A percentile compares a stretch with the other conserved stretches of the same genome.
phyloP scores from a whole-genome alignment of 1,140 invertebrate species.

The Achroia grisella region DNA sequence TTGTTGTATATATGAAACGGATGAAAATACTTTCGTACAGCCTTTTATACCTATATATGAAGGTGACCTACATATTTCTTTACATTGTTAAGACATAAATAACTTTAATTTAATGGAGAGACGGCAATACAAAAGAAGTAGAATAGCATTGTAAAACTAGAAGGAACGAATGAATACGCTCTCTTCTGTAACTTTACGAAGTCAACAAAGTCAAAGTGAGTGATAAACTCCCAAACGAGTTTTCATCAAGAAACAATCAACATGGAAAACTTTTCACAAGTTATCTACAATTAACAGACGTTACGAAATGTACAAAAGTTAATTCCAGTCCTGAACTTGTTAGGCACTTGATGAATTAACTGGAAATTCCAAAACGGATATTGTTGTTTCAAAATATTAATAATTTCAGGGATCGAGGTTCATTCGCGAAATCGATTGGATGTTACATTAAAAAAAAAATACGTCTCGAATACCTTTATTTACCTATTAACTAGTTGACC shows the following conservation, averaged over 20 bases:
- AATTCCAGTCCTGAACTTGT: not conserved
- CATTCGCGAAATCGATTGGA: not conserved
- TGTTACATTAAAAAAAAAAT: too few relatives aligned
- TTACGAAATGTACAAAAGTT: not conserved
- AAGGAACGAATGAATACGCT: too few relatives aligned
- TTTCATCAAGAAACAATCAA: conserved; percentile 16
- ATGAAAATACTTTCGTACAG: too few relatives aligned
- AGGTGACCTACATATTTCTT: too few relatives aligned
- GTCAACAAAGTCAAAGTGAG: conserved; percentile 7
- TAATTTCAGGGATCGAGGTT: not conserved
- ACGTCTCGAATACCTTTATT: too few relatives aligned
- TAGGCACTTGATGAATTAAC: conserved; percentile 2
- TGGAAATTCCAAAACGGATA: not conserved
- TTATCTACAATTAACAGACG: conserved; percentile 16
- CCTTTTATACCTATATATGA: too few relatives aligned
- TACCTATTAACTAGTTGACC: too few relatives aligned
- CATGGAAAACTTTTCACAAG: conserved; percentile 11
- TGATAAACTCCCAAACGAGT: conserved; percentile 13
- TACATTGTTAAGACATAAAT: too few relatives aligned
- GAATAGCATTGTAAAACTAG: too few relatives aligned
- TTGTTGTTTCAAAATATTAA: not conserved
- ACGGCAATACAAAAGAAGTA: too few relatives aligned
- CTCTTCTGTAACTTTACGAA: not conserved
- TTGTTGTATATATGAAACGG: too few relatives aligned
- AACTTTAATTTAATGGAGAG: too few relatives aligned